phyloP scores from a whole-genome alignment of 2,888 invertebrate genomes.

The Sphecodes monilicornis region DNA sequence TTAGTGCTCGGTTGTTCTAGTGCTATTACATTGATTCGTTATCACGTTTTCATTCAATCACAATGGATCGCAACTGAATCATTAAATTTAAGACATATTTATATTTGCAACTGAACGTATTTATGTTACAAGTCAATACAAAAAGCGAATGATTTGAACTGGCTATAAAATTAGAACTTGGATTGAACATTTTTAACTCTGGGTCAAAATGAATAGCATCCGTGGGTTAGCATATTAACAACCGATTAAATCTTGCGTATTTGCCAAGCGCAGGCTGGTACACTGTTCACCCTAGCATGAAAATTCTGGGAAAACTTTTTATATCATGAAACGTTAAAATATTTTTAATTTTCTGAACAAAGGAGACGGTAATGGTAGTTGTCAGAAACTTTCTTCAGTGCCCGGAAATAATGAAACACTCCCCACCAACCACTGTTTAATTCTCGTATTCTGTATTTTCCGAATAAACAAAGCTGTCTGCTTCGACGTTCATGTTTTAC shows the following conservation, averaged over 20 bases:
- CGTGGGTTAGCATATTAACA: background rate
- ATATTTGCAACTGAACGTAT: background rate
- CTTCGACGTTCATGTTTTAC: background rate
- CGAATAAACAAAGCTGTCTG: background rate
- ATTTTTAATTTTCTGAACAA: conserved; percentile 9
- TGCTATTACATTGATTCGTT: too few species aligned
- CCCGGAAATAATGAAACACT: conserved; percentile 1
- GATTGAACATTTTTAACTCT: background rate
- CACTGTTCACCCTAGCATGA: background rate
- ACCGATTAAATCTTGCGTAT: conserved; percentile 5
- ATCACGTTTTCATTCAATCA: too few species aligned
- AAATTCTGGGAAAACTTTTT: background rate
- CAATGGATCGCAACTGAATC: background rate
- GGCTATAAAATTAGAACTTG: background rate
- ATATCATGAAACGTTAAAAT: background rate
- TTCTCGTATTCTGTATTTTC: background rate
- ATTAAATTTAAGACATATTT: background rate
- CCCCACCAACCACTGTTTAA: background rate
- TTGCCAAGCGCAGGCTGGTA: background rate
- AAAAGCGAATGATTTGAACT: background rate
- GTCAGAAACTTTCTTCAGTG: background rate
- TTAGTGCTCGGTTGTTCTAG: background rate
- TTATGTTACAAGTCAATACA: background rate
- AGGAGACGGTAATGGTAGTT: background rate
- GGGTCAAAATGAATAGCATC: background rate